phyloP scores from a whole-genome alignment of 2,888 invertebrate genomes.

The Sphaerophoria rueppellii region DNA sequence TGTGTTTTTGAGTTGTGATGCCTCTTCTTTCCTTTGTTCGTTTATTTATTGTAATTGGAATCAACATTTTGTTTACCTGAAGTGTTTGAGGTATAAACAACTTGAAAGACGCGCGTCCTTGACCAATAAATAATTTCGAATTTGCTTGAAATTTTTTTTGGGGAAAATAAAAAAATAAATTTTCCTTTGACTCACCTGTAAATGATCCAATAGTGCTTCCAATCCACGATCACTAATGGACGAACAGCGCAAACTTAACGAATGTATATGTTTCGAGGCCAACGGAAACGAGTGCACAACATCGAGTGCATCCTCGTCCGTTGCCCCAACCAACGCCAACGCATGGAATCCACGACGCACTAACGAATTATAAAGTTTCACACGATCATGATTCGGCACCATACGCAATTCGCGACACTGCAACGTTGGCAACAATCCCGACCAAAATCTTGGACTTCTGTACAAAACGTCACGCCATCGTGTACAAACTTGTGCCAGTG shows the following conservation, averaged over 20 bases:
- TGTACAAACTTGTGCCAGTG: constrained; percentile 92
- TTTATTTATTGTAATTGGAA: too few relatives aligned
- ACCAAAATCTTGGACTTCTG: constrained; percentile 93
- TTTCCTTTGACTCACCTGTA: constrained; percentile 85
- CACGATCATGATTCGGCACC: constrained; percentile 84
- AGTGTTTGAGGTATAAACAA: not conserved
- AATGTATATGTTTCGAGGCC: constrained; percentile 92
- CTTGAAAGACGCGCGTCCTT: constrained; percentile 3
- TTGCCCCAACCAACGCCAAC: constrained; percentile 91
- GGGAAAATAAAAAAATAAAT: too few relatives aligned
- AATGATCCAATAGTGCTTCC: constrained; percentile 93
- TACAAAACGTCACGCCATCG: constrained; percentile 95
- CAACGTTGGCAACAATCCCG: constrained; percentile 91
- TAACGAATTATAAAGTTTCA: constrained; percentile 90
- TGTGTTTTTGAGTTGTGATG: constrained; percentile 7
- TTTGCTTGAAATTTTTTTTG: not conserved
- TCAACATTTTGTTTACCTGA: not conserved
- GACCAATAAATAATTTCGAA: constrained; percentile 2
- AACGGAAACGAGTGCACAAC: constrained; percentile 92
- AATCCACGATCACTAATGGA: constrained; percentile 95
- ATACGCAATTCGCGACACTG: constrained; percentile 92
- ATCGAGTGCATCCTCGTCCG: constrained; percentile 94
- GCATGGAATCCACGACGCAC: constrained; percentile 93
- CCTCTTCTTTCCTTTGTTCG: not conserved
- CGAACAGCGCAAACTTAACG: constrained; percentile 92